Evolutionary conservation across 2,797 vertebrate genomes (phyloP), one percentile per base, ranked within the genome.

Genomic region (Aselliscus stoliczkanus): DNA sequence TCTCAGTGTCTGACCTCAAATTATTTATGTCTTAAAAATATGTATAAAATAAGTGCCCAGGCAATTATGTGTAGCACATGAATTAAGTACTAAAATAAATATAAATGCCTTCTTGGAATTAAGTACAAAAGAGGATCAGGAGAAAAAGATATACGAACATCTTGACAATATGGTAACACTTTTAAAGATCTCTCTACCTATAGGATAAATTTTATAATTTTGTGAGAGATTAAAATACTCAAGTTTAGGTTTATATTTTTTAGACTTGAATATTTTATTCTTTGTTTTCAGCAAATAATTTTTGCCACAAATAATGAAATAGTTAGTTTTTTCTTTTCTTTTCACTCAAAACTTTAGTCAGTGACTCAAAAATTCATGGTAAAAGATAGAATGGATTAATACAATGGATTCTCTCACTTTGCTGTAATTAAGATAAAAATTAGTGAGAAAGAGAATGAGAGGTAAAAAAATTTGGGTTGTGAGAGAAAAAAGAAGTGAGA

Each of bases 1-100:
- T 69, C 7, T 81, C 27, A 83, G 31, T 54, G 11, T 14, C 29
- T 89, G 11, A n/a, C 20, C 39, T 92, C 86, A 89, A 73, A 42
- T 77, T 81, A 25, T 67, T 86, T 91, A 34, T 62, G 14, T 60
- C n/a, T 76, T 70, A 64, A 88, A 79, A 37, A 62, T 15, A 79
- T 67, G 47, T n/a, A n/a, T n/a, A n/a, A 82, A 64, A 44, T 73
- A 85, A 79, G 15, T 73, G n/a, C 37, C 42, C 1, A 56, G 58
- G 27, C 56, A 65, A 65, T 92, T 79, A 44, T 25, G 6, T 52
- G 14, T 12, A 12, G 69, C 20, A 82, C 13, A 25, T 44, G 88
- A 80, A 82, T 94, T 90, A 92, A 95, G 60, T 72, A 65, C 15
- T 76, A 31, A 70, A 67, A 84, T 39, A 70, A 93, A 6, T 73